phyloP scores from a whole-genome alignment of 1,140 invertebrate species.

The Cephus cinctus region DNA sequence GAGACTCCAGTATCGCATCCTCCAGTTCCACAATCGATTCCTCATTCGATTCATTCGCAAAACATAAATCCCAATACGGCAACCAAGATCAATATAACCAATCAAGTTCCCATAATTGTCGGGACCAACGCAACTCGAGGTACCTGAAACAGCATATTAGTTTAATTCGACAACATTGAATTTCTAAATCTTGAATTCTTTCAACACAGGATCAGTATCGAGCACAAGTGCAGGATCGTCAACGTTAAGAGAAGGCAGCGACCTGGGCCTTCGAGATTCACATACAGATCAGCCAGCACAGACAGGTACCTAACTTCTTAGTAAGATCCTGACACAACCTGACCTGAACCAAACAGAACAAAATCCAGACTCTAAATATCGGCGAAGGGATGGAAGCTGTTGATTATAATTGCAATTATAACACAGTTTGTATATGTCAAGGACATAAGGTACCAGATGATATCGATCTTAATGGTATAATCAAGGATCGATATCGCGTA shows the following conservation, averaged over 20 bases:
- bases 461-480: no score
- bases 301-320: slow-evolving; percentile 51
- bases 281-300: slow-evolving; percentile 29
- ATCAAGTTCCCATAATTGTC: slow-evolving; percentile 33
- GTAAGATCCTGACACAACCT: no score
- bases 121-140: slow-evolving; percentile 23
- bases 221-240: slow-evolving; percentile 47
- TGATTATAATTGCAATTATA: no score
- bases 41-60: slow-evolving; percentile 39
- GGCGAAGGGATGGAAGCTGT: no score
- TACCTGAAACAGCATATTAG: slow-evolving; percentile 16
- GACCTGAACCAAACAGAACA: no score
- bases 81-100: slow-evolving; percentile 31
- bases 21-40: slow-evolving; percentile 28
- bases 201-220: slow-evolving; percentile 41
- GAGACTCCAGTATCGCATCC: slow-evolving; percentile 45
- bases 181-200: slow-evolving; percentile 1
- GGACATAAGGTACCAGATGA: no score
- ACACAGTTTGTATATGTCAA: no score
- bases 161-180: neutral
- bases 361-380: no score
- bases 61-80: slow-evolving; percentile 41
- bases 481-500: neutral
- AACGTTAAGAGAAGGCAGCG: slow-evolving; percentile 38
- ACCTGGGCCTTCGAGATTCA: slow-evolving; percentile 32